Evolutionary conservation across 2,888 invertebrate genomes (phyloP).

Genomic region (Ischnura elegans): DNA sequence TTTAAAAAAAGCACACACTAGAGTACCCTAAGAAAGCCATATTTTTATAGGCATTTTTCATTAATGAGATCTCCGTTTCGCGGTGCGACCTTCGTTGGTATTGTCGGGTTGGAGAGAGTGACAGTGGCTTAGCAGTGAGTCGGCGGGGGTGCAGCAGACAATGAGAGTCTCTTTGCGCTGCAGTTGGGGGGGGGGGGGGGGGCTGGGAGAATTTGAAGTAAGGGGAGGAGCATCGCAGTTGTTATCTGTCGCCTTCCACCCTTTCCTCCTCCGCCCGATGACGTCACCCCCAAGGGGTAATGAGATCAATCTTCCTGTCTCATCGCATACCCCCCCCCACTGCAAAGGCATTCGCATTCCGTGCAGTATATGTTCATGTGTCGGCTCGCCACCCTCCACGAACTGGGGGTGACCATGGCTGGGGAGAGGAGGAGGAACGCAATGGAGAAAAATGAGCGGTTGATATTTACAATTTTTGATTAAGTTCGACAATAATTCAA

Average conservation of each 20-base stretch:
- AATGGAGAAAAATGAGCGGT: background rate
- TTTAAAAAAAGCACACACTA: no score
- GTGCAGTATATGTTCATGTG: background rate
- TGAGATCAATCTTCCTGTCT: slow-evolving; percentile 50
- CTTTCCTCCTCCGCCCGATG: background rate
- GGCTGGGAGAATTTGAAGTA: background rate
- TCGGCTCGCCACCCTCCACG: background rate
- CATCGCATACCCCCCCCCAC: background rate
- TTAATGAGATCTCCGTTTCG: no score
- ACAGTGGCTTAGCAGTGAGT: no score
- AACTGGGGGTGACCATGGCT: background rate
- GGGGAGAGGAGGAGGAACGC: background rate
- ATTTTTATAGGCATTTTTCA: no score
- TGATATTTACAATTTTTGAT: no score
- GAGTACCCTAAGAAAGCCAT: no score
- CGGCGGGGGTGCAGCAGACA: background rate
- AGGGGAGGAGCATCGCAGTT: background rate
- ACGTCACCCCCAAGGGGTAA: slow-evolving; percentile 8
- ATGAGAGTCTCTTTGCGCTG: background rate
- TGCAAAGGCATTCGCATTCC: background rate
- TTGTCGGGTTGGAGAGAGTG: no score
- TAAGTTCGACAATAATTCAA: no score
- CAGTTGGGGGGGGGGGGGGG: no score
- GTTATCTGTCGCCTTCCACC: background rate
- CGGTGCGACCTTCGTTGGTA: no score